Evolutionary conservation across 1,140 invertebrate species (phyloP), one percentile per base, ranked within the genome.

Genomic region (Cherax quadricarinatus): DNA sequence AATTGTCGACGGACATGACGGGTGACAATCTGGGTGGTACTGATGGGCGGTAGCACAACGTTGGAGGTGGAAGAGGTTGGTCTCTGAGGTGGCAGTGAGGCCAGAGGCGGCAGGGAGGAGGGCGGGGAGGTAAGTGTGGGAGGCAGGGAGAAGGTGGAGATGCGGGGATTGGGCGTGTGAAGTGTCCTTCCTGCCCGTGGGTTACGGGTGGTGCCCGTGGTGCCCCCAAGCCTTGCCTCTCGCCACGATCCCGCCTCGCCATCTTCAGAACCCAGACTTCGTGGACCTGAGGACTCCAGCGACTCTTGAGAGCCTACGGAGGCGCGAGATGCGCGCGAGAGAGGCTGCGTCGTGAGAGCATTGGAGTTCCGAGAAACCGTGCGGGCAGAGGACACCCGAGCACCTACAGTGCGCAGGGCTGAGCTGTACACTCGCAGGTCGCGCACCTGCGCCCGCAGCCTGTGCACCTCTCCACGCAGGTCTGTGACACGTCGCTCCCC

Each of bases 231-330:
- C 84, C 93, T 62, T 0, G 93, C 88, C 41, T 86, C 93, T 21
- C 93, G 86, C 93, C 93, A 93, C 24, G 89, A 66, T 4, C 93
- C 93, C 10, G 70, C 86, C 48, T 91, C 89, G 16, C 89, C 86
- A 41, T 93, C 93, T 70, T 90, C 93, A n/a, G 93, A 91, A 12
- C 90, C 93, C 30, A 93, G 88, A 83, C 93, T 93, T 30, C 83
- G 80, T 14, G 93, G 93, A 49, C 90, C 88, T 4, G 53, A 81
- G 12, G 86, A 83, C 21, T 88, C 75, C n/a, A 90, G 80, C 14
- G 89, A 93, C 9, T 93, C 92, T 48, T 86, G 79, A 5, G 90
- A 91, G 41, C 90, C 90, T 30, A 91, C 84, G 6, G 90, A 91
- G 21, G 84, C 53, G 30, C 87, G 87, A 21, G 87, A 89, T 60